Conservation (phyloP, 2,797 vertebrate genomes). For the Cyprinodon diabolis region DNA sequence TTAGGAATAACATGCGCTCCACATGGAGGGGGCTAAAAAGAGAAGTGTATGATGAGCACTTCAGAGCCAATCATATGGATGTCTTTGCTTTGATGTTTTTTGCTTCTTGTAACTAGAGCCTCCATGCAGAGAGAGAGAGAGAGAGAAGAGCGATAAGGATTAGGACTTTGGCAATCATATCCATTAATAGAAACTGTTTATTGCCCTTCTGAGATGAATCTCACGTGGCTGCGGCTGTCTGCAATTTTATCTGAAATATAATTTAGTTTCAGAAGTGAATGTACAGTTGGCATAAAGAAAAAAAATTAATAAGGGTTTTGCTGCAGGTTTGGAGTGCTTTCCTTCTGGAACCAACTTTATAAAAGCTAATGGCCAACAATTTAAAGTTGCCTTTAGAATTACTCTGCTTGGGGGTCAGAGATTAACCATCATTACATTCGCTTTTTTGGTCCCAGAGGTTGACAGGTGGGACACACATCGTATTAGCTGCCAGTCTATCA, state of each 20-base stretch:
- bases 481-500: too few relatives aligned
- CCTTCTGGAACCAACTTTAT: neutral
- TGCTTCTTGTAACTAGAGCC: slow-evolving; percentile 29
- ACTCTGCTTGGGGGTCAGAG: neutral
- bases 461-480: too few relatives aligned
- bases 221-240: slow-evolving; percentile 1
- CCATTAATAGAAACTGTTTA: slow-evolving; percentile 37
- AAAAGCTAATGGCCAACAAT: neutral
- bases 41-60: slow-evolving; percentile 51
- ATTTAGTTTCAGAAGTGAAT: neutral
- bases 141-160: slow-evolving; percentile 29
- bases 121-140: slow-evolving; percentile 11
- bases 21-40: slow-evolving; percentile 50
- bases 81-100: slow-evolving; percentile 56
- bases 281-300: neutral
- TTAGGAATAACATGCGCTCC: slow-evolving; percentile 45
- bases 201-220: slow-evolving; percentile 13
- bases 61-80: slow-evolving; percentile 42
- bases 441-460: too few relatives aligned
- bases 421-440: neutral
- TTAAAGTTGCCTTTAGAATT: neutral
- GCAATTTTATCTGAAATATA: neutral
- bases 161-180: slow-evolving; percentile 55
- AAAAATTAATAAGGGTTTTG: neutral
- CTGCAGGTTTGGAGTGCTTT: neutral